Evolutionary conservation across 2,888 invertebrate genomes (phyloP).

Genomic region (Sussaba pulchella): DNA sequence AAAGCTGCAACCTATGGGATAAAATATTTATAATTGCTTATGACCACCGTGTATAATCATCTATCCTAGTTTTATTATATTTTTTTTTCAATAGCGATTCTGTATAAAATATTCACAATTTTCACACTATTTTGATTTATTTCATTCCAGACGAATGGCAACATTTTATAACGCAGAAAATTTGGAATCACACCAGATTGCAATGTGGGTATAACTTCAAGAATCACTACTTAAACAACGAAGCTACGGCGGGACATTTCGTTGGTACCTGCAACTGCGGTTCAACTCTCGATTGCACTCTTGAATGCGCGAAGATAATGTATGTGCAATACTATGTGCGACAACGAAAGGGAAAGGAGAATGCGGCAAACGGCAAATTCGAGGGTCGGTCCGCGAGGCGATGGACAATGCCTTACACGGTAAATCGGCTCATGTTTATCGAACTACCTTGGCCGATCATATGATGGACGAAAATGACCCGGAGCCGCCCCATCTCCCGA

Average conservation of each 20-base stretch:
- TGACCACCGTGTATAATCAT: too few species aligned
- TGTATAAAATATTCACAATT: too few species aligned
- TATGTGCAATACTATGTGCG: neutral
- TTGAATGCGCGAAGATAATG: neutral
- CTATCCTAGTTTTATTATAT: too few species aligned
- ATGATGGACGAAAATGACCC: constrained; percentile 65
- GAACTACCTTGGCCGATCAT: constrained; percentile 58
- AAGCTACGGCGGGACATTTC: neutral
- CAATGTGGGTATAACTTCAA: neutral
- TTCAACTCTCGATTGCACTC: neutral
- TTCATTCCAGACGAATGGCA: neutral
- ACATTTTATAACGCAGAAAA: neutral
- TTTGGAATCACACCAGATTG: neutral
- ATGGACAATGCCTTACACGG: neutral
- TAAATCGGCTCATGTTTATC: constrained; percentile 60
- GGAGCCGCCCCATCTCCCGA: constrained; percentile 45
- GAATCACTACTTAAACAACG: too few species aligned
- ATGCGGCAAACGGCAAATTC: neutral
- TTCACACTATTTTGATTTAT: too few species aligned
- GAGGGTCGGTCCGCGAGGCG: neutral
- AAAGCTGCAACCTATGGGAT: too few species aligned
- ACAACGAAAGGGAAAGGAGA: neutral
- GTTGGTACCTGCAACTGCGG: neutral
- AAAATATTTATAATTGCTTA: too few species aligned
- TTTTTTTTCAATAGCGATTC: too few species aligned